Percentiles rank a stretch among this genome's conserved stretches.
These are phyloP conservation scores for Tethya wilhelma DNA, from an alignment of 37 sponge, comb jelly and placozoan species.

Conservation along the genomic window DNA sequence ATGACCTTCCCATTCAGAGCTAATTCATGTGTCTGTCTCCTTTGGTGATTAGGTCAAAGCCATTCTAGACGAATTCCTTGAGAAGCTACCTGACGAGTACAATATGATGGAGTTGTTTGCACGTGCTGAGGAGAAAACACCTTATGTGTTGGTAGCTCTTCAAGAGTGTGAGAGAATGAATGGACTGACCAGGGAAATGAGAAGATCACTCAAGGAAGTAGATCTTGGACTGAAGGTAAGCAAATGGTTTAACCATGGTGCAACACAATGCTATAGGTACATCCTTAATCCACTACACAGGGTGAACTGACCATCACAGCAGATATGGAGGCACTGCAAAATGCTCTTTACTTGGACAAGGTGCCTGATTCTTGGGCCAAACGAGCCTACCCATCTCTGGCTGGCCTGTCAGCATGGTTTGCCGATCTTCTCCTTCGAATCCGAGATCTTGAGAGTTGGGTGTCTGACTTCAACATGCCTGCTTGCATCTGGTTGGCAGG, in stretches of 20 bases:
- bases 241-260: not conserved
- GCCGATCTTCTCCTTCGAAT: conserved; percentile 88
- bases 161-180: conserved; percentile 99
- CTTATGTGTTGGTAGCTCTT: conserved; percentile 97
- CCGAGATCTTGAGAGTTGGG: conserved; percentile 96
- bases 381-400: conserved; percentile 95
- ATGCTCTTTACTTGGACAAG: conserved; percentile 90
- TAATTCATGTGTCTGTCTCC: too few species aligned
- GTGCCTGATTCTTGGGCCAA: conserved; percentile 91
- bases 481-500: conserved; percentile 96
- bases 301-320: conserved; percentile 99
- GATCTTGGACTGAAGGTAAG: conserved; percentile 95
- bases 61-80: conserved; percentile 92
- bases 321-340: conserved; percentile 91
- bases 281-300: conserved; percentile 36
- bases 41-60: conserved; percentile 73
- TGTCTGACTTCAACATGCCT: conserved; percentile 96
- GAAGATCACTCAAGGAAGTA: conserved; percentile 90
- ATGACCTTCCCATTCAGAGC: too few species aligned
- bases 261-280: too few species aligned
- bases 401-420: conserved; percentile 85
- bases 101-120: conserved; percentile 90
- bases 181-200: conserved; percentile 89
- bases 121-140: conserved; percentile 92
- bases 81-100: conserved; percentile 96